A percentile compares a stretch with the other conserved stretches of the same genome.
These are phyloP conservation scores for Caenorhabditis sulstoni DNA, from an alignment of 2,888 invertebrate genomes.

Conservation along the genomic window DNA sequence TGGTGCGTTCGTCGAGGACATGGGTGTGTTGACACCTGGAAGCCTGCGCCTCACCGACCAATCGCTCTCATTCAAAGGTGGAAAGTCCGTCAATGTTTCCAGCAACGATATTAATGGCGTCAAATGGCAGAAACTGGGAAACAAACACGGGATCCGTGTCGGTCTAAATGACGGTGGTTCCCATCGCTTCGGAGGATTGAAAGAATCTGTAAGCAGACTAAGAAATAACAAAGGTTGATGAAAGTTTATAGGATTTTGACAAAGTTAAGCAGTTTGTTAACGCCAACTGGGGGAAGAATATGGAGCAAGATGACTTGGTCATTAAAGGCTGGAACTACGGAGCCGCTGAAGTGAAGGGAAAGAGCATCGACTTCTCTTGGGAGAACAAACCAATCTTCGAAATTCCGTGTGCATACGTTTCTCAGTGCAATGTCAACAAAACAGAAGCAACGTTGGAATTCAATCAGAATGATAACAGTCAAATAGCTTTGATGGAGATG, in stretches of 20 bases:
- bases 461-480: conserved; percentile 91
- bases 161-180: conserved; percentile 92
- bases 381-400: conserved; percentile 87
- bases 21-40: conserved; percentile 83
- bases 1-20: conserved; percentile 74
- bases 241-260: conserved; percentile 88
- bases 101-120: conserved; percentile 91
- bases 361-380: conserved; percentile 74
- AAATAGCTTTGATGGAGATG: conserved; percentile 96
- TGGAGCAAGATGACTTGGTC: conserved; percentile 93
- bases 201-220: conserved; percentile 83
- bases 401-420: conserved; percentile 94
- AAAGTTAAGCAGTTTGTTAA: conserved; percentile 93
- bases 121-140: conserved; percentile 93
- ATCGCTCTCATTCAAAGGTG: conserved; percentile 93
- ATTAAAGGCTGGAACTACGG: conserved; percentile 99
- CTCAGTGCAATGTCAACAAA: conserved; percentile 95
- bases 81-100: conserved; percentile 87
- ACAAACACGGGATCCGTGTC: conserved; percentile 91
- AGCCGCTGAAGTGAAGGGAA: conserved; percentile 90
- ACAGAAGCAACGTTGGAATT: conserved; percentile 99
- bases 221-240: not conserved
- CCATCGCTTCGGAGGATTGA: conserved; percentile 94
- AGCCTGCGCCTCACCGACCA: conserved; percentile 93
- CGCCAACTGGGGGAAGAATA: conserved; percentile 87